Evolutionary conservation across 2,888 invertebrate genomes (phyloP).

Genomic region (Eupithecia dodoneata): DNA sequence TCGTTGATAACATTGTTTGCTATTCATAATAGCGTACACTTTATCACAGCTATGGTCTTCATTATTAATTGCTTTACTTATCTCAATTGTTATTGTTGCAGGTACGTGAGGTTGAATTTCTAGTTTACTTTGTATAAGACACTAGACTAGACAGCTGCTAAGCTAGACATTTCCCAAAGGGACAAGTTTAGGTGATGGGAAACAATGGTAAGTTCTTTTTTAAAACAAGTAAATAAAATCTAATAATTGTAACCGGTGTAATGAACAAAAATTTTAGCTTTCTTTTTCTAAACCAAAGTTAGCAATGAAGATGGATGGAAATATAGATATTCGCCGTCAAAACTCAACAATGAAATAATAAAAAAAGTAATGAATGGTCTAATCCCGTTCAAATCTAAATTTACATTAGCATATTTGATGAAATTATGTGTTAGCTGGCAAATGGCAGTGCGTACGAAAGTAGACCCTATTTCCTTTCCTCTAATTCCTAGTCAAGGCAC

Average conservation of each 20-base stretch:
- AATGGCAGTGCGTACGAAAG: slow-evolving; percentile 49
- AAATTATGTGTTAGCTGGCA: slow-evolving; percentile 32
- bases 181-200: background rate
- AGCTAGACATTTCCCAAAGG: too few relatives aligned
- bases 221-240: background rate
- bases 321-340: slow-evolving; percentile 2
- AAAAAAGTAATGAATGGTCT: slow-evolving; percentile 29
- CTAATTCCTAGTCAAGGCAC: slow-evolving; percentile 57
- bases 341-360: slow-evolving; percentile 29
- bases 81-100: slow-evolving; percentile 34
- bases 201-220: background rate
- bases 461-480: slow-evolving; percentile 49
- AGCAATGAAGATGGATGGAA: background rate
- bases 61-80: slow-evolving; percentile 28
- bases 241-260: background rate
- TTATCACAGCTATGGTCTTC: slow-evolving; percentile 16
- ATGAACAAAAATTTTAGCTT: background rate
- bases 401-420: slow-evolving; percentile 42
- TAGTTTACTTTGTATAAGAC: background rate
- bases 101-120: slow-evolving; percentile 19
- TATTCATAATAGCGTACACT: slow-evolving; percentile 18
- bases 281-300: background rate
- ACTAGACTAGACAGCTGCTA: background rate
- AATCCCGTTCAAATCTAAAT: slow-evolving; percentile 40
- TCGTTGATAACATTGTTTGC: slow-evolving; percentile 30